Evolutionary conservation across 2,797 vertebrate genomes (phyloP).

Genomic region (Muraenolepis orangiensis): DNA sequence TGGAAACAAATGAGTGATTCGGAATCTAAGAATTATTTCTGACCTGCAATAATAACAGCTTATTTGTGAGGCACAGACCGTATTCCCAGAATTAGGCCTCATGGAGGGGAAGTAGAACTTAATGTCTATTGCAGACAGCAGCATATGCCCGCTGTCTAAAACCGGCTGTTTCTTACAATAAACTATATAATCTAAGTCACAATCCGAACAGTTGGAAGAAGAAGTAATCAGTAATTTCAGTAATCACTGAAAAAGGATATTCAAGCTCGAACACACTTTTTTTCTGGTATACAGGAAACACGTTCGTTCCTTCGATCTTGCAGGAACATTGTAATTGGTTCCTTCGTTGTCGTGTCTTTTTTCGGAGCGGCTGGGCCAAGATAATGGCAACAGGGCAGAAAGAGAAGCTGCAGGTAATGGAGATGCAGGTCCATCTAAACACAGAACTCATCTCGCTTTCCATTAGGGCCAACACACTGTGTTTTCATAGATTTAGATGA

Average conservation of each 20-base stretch:
- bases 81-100: slow-evolving; percentile 32
- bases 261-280: neutral
- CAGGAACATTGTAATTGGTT: neutral
- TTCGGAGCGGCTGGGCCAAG: neutral
- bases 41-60: slow-evolving; percentile 8
- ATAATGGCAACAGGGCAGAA: neutral
- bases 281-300: neutral
- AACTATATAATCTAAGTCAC: slow-evolving; percentile 25
- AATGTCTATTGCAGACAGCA: slow-evolving; percentile 60
- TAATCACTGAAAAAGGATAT: no score
- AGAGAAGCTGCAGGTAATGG: slow-evolving; percentile 34
- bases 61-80: slow-evolving; percentile 14
- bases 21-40: slow-evolving; percentile 10
- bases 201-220: neutral
- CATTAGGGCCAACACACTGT: neutral
- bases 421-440: slow-evolving; percentile 48
- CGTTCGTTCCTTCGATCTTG: neutral
- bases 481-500: slow-evolving; percentile 1
- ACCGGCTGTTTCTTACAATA: slow-evolving; percentile 30
- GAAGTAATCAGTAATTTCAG: neutral
- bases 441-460: slow-evolving; percentile 28
- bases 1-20: neutral
- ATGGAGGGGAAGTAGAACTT: slow-evolving; percentile 41
- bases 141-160: slow-evolving; percentile 62
- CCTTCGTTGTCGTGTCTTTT: neutral